Evolutionary conservation across 2,888 invertebrate genomes (phyloP).

Genomic region (Lamellibrachia columna): DNA sequence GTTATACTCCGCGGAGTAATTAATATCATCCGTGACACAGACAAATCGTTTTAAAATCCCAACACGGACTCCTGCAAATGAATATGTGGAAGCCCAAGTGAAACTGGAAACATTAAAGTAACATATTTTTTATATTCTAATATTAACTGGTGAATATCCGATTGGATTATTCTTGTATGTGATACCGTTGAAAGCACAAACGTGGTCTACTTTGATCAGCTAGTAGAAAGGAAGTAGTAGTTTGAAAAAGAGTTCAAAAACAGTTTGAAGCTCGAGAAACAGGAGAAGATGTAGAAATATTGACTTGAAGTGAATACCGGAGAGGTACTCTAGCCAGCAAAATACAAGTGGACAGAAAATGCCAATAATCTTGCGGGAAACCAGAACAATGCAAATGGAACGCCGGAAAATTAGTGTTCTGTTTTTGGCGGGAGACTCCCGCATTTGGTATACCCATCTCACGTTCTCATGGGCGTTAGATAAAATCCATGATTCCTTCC

Average conservation of each 20-base stretch:
- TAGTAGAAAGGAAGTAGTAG: neutral
- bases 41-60: slow-evolving; percentile 17
- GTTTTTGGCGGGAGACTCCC: neutral
- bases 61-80: neutral
- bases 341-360: neutral
- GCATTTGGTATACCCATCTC: neutral
- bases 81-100: neutral
- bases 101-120: neutral
- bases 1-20: slow-evolving; percentile 51
- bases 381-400: neutral
- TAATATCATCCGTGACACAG: slow-evolving; percentile 74
- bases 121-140: neutral
- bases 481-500: no score
- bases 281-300: neutral
- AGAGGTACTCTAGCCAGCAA: slow-evolving; percentile 19
- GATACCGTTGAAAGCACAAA: neutral
- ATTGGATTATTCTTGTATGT: neutral
- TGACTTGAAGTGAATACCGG: neutral
- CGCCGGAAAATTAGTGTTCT: no score
- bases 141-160: neutral
- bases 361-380: neutral
- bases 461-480: neutral
- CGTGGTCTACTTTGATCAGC: neutral
- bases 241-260: neutral
- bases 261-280: neutral